Evolutionary conservation across 1,140 invertebrate species (phyloP), one percentile per base, ranked within the genome.

Genomic region (Mactra quadrangularis): DNA sequence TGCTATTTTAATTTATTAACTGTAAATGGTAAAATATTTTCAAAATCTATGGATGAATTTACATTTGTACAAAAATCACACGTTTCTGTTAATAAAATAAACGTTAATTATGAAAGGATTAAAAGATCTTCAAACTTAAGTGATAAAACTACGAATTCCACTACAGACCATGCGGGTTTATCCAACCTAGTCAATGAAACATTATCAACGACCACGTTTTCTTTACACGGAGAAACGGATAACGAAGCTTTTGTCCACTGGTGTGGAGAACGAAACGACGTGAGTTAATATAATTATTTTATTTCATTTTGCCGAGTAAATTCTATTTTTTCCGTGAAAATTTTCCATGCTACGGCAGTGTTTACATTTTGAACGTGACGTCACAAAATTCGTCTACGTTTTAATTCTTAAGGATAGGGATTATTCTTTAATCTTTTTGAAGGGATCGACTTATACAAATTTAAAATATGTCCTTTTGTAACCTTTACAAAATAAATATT

Each of bases 211-310:
- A 64, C 57, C 0, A 38, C 57, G 19, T 77, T 77, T 33, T 11
- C 74, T 29, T 62, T 77, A 38, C 57, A 77, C 41, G 74, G 74
- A 25, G 74, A 62, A 52, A 29, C 22, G 22, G 74, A 79, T 35
- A 79, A 79, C 25, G 62, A 79, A 38, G 76, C 64, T 1, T 79
- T 79, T 57, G 76, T 79, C 0, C 76, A 79, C 33, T 79, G 76
- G 76, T 55, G 27, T 29, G 76, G 76, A 19, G 50, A 55, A 55
- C 27, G 53, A 27, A 79, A 79, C 57, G 45, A 79, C 41, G 76
- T 79, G 53, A 79, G 76, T 79, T 35, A 45, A 0, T 35, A 59
- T 71, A 57, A 57, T 72, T 53, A 17, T 15, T 53, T n/a, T 57
- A 29, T 27, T n/a, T 25, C n/a, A 3, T 59, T 41, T 41, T 57